Base-by-base conservation (phyloP, 2,888 invertebrate species). In the Abscondita cerata region DNA sequence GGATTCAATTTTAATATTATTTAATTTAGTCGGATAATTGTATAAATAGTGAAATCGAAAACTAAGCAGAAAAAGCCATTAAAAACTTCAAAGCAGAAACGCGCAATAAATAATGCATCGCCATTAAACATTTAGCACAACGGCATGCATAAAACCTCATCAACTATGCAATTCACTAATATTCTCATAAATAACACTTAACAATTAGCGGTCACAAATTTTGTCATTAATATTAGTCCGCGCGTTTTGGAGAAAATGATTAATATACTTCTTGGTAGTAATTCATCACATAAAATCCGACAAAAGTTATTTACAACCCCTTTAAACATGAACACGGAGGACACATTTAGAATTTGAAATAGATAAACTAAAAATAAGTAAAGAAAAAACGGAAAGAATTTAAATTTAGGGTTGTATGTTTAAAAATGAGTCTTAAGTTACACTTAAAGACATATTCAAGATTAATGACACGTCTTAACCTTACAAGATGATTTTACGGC, bases 381-480 rank as follows among this genome's bases (percentile, higher is more conserved):
- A 40, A 41, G 34, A 65, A 64, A 66, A 47, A 53, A 40, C 54
- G 13, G 44, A 38, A 64, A 63, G 65, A 68, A 68, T 68, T 66
- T 66, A 66, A 71, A 70, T 62, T 64, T 64, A 66, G 68, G 70
- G 70, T 63, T 67, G 70, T 47, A 53, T 64, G 52, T 67, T 67
- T 68, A 69, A 70, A 74, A 72, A 68, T 67, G 36, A 69, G 65
- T 69, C 68, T 72, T 68, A 63, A 69, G 74, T 75, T 74, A 71
- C 73, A 71, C 70, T 73, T 75, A 72, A 71, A n/a, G 75, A 74
- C 75, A 70, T 72, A 65, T 67, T 64, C 38, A 70, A 74, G 74
- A 76, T 75, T 73, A 72, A 75, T 72, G 76, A 75, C 70, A 73
- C 70, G 71, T 71, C 69, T 56, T 57, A 50, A 50, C 38, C 41